Evolutionary conservation across 2,113 vertebrate species (phyloP), one percentile per base, ranked within the genome.

Genomic region (Menidia beryllina): DNA sequence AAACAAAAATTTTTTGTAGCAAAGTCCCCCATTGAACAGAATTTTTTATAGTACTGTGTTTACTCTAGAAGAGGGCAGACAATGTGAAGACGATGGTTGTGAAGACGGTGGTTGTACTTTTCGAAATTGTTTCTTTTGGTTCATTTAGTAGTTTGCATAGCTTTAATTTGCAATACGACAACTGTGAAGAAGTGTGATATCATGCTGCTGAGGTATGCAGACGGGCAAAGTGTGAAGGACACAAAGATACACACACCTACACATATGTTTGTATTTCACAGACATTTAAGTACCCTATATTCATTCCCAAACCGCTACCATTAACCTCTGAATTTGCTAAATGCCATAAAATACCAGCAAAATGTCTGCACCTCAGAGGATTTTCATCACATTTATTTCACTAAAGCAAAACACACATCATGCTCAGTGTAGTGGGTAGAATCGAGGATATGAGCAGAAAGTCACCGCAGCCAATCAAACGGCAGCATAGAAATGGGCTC

Each of bases 401-500:
- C 25, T 63, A 54, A 57, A 64, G 38, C 52, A 7, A 11, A 61
- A 17, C 41, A 68, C 38, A 53, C 58, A 48, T 64, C 43, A 52
- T 70, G 54, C 25, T 38, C 67, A 76, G 34, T 80, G 67, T 84
- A 85, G 83, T 77, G 53, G 61, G 79, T 65, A 83, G 72, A 89
- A 54, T 59, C 25, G 43, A 72, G 85, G 77, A 50, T 65, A 41
- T 81, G 59, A 78, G 81, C 74, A 72, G 65, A 89, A 90, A 90
- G 70, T 81, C 81, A 85, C 86, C 89, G 62, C 72, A 48, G 57
- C 49, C 48, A 17, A 41, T 43, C 64, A 75, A 27, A 50, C 23
- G 0, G 77, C 68, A 67, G 60, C 23, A 25, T 11, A 61, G 51
- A 12, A 75, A 79, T 70, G 17, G 39, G 56, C 15, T 65, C 70